Evolutionary conservation across 2,888 invertebrate genomes (phyloP).

Genomic region (Pomacea canaliculata): DNA sequence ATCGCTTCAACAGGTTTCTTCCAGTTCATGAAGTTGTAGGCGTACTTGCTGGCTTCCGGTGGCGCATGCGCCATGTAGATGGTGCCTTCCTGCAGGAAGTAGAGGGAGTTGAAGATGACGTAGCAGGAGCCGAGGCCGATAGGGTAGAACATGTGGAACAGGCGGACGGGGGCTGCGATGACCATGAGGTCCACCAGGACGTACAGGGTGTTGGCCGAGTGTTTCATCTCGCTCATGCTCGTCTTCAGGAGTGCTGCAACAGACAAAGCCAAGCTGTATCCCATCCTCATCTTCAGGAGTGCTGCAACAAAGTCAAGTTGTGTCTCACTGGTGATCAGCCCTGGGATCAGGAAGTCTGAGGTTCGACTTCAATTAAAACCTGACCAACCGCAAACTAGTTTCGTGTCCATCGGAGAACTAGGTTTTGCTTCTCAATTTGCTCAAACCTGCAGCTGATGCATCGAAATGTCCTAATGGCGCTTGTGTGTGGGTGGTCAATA

Average conservation of each 20-base stretch:
- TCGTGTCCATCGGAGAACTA: no score
- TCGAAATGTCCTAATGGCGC: no score
- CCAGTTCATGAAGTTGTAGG: slow-evolving; percentile 65
- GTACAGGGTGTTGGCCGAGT: slow-evolving; percentile 59
- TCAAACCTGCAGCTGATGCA: no score
- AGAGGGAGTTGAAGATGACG: slow-evolving; percentile 62
- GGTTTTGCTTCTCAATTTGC: no score
- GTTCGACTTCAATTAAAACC: no score
- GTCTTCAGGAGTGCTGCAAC: slow-evolving; percentile 54
- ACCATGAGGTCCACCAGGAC: slow-evolving; percentile 58
- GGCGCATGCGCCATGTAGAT: slow-evolving; percentile 29
- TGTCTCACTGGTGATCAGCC: no score
- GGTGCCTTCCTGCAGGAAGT: slow-evolving; percentile 62
- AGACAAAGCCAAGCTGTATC: neutral
- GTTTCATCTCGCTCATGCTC: slow-evolving; percentile 58
- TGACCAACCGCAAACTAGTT: no score
- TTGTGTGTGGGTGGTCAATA: no score
- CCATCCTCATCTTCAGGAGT: no score
- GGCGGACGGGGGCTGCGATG: slow-evolving; percentile 57
- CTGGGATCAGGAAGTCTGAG: no score
- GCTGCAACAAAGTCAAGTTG: no score
- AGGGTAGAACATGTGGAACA: slow-evolving; percentile 62
- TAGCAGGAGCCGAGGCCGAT: slow-evolving; percentile 59
- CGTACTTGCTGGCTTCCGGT: slow-evolving; percentile 18
- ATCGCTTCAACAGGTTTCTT: slow-evolving; percentile 58